These are phyloP conservation scores for Heliothis subflexa DNA, from an alignment of 1,140 invertebrate genomes.

Conservation along the genomic window DNA sequence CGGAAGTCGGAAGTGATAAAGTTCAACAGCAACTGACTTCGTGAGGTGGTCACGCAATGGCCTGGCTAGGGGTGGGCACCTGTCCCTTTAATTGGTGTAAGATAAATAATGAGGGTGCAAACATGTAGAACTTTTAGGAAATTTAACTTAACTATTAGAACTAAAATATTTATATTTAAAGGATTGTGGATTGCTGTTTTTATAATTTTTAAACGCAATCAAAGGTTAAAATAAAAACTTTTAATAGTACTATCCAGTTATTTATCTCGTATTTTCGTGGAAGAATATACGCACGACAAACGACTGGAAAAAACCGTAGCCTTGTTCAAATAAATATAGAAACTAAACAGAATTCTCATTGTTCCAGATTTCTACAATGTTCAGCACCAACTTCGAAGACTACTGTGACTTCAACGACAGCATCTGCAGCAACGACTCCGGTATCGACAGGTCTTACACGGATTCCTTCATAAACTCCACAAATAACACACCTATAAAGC, in stretches of 20 bases:
- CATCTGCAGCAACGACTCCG: conserved; percentile 90
- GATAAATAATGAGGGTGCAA: conserved; percentile 53
- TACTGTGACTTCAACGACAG: conserved; percentile 89
- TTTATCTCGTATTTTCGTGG: too few species aligned
- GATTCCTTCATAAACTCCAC: conserved; percentile 64
- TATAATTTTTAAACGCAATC: too few species aligned
- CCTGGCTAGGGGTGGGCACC: conserved; percentile 50
- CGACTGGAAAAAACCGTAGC: too few species aligned
- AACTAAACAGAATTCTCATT: conserved; percentile 39
- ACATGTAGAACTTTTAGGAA: not conserved
- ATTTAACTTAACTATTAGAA: not conserved
- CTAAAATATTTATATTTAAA: too few species aligned
- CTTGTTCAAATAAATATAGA: too few species aligned
- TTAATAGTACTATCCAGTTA: too few species aligned
- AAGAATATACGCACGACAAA: too few species aligned
- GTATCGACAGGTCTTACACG: conserved; percentile 87
- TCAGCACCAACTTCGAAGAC: conserved; percentile 73
- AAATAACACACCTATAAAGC: conserved; percentile 69
- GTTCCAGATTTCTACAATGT: conserved; percentile 72
- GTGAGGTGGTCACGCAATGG: conserved; percentile 67
- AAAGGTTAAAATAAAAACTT: too few species aligned
- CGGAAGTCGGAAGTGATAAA: conserved; percentile 83
- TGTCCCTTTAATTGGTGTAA: conserved; percentile 63
- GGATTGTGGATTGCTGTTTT: too few species aligned
- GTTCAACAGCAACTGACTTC: conserved; percentile 82